Conservation (phyloP, 2,797 vertebrate species). For the Myotis daubentonii region DNA sequence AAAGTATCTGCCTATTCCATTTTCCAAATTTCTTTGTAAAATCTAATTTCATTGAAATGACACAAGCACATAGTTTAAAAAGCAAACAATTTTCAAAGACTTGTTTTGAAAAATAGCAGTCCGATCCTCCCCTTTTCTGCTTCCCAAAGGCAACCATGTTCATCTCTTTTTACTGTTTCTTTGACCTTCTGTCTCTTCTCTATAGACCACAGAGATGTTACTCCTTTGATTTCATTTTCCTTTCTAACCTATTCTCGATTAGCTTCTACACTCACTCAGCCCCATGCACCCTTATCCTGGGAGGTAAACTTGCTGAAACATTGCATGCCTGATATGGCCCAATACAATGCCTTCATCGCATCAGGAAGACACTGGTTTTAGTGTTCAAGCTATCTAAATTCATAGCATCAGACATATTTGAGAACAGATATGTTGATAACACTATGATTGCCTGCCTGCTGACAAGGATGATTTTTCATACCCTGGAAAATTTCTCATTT, state of each 20-base stretch:
- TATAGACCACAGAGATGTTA: background rate
- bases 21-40: background rate
- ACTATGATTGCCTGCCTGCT: background rate
- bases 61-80: background rate
- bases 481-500: constrained; percentile 46
- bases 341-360: background rate
- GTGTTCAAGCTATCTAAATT: background rate
- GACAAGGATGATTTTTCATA: background rate
- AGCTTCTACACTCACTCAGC: background rate
- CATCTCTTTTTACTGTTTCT: background rate
- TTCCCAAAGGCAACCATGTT: background rate
- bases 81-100: background rate
- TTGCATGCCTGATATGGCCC: background rate
- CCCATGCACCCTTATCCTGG: background rate
- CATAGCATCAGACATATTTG: background rate
- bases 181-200: background rate
- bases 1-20: background rate
- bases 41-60: constrained; percentile 4
- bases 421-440: background rate
- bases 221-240: background rate
- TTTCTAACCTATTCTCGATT: background rate
- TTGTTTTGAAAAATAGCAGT: background rate
- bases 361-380: background rate
- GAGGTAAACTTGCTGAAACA: background rate
- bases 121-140: background rate